Evolutionary conservation across 1,140 invertebrate species (phyloP).

Genomic region (Leptinotarsa defecta): DNA sequence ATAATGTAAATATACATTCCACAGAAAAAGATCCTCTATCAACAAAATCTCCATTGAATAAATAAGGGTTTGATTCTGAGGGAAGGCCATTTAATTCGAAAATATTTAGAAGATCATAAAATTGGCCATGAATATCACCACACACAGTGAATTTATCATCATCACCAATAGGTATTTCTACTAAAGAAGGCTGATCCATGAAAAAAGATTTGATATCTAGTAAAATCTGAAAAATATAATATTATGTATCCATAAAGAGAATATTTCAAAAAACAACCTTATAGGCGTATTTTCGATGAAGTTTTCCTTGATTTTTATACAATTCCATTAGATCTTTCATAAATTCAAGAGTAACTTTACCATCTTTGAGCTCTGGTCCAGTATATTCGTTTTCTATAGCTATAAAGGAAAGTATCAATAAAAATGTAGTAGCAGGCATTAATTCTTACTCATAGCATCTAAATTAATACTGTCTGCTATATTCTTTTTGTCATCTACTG

Average conservation of each 20-base stretch:
- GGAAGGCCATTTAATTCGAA: slow-evolving; percentile 96
- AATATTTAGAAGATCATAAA: slow-evolving; percentile 97
- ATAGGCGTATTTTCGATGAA: slow-evolving; percentile 97
- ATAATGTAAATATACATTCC: slow-evolving; percentile 97
- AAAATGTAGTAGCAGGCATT: background rate
- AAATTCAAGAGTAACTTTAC: slow-evolving; percentile 83
- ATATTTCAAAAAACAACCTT: slow-evolving; percentile 66
- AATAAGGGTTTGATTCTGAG: slow-evolving; percentile 93
- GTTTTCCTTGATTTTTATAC: slow-evolving; percentile 89
- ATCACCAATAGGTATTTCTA: slow-evolving; percentile 87
- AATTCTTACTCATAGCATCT: slow-evolving; percentile 83
- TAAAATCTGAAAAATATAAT: slow-evolving; percentile 74
- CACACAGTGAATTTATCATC: slow-evolving; percentile 97
- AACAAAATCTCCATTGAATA: slow-evolving; percentile 99
- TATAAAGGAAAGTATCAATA: slow-evolving; percentile 56
- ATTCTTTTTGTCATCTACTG: slow-evolving; percentile 87
- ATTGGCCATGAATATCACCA: slow-evolving; percentile 99
- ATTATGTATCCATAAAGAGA: no score
- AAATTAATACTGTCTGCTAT: slow-evolving; percentile 87
- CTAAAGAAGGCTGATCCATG: slow-evolving; percentile 81
- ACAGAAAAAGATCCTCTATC: slow-evolving; percentile 99
- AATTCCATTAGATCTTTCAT: slow-evolving; percentile 86
- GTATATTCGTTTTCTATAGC: slow-evolving; percentile 93
- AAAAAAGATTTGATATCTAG: slow-evolving; percentile 88
- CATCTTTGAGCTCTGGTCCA: slow-evolving; percentile 89